Evolutionary conservation across 2,797 vertebrate genomes (phyloP), one percentile per base, ranked within the genome.

Genomic region (Centropyge bicolor): DNA sequence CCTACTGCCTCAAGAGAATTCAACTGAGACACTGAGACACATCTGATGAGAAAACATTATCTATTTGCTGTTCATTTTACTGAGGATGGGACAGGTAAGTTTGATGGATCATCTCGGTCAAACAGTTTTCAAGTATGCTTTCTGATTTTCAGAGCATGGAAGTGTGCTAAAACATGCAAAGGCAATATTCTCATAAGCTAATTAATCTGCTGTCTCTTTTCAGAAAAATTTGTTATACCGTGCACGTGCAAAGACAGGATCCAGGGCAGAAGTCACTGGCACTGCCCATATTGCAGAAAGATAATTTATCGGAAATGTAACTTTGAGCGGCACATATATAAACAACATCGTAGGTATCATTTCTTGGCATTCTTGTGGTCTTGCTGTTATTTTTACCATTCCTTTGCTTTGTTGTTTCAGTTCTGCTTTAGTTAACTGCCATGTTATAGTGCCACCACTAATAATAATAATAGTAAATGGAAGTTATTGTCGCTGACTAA

Each of bases 231-330:
- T 70, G 70, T 83, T 43, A 60, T 88, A 31, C 86, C 85, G 1
- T 88, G 86, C 57, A 65, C 62, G 4, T 87, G 85, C 59, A 80
- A 76, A 70, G 75, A 84, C 27, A 72, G 72, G 46, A 75, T 77
- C 70, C 70, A 84, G 22, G 56, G 62, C 51, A 72, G 87, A 57
- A 87, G 87, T 76, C 88, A 88, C 60, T 90, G 85, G 83, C 83
- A 88, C 72, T 87, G 88, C 38, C 65, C 84, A 2, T 78, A 35
- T 22, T 89, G 85, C 67, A 38, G 27, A 4, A 85, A 81, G 72
- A 79, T 84, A 7, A 61, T 86, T 56, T 56, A 70, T 80, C 72
- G 80, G 8, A 83, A 71, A 75, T 51, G 52, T 19, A 81, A 75
- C 83, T 89, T 89, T 56, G 75, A 83, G 49, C 22, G 6, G 20